Percentiles rank a stretch among this genome's conserved stretches.
phyloP scores from a whole-genome alignment of 2,113 vertebrate genomes.

The Centrocercus urophasianus region DNA sequence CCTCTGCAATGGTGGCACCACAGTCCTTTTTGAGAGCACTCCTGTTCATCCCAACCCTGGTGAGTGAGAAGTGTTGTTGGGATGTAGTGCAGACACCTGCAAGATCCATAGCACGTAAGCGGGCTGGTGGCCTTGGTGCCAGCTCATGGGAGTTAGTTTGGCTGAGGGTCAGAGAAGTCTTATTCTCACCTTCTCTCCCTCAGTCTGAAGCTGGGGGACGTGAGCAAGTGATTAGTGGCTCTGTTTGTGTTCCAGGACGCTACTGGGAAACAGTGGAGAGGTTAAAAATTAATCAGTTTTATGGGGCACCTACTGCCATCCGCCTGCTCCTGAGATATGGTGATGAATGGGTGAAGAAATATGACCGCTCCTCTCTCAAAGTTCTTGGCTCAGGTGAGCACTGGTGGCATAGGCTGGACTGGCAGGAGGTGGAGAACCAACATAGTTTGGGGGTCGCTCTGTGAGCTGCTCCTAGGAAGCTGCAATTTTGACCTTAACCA shows the following conservation, averaged over 20 bases:
- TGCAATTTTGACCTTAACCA: background rate
- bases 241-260: slow-evolving; percentile 68
- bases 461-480: background rate
- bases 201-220: background rate
- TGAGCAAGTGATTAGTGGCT: background rate
- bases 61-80: slow-evolving; percentile 30
- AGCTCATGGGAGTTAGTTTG: background rate
- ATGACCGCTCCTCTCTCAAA: slow-evolving; percentile 81
- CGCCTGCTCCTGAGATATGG: slow-evolving; percentile 83
- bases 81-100: background rate
- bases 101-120: background rate
- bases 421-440: background rate
- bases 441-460: fast-evolving
- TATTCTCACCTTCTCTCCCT: background rate
- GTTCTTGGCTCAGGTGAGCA: slow-evolving; percentile 81
- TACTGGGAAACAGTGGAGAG: slow-evolving; percentile 88
- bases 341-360: slow-evolving; percentile 83
- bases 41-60: slow-evolving; percentile 81
- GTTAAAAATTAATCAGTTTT: slow-evolving; percentile 87
- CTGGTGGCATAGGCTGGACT: background rate
- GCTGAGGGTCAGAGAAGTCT: background rate
- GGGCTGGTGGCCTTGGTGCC: background rate
- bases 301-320: slow-evolving; percentile 84
- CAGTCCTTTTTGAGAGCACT: slow-evolving; percentile 85
- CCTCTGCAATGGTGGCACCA: slow-evolving; percentile 85